Conservation (phyloP, 2,888 invertebrate species). For the Spisula solida region DNA sequence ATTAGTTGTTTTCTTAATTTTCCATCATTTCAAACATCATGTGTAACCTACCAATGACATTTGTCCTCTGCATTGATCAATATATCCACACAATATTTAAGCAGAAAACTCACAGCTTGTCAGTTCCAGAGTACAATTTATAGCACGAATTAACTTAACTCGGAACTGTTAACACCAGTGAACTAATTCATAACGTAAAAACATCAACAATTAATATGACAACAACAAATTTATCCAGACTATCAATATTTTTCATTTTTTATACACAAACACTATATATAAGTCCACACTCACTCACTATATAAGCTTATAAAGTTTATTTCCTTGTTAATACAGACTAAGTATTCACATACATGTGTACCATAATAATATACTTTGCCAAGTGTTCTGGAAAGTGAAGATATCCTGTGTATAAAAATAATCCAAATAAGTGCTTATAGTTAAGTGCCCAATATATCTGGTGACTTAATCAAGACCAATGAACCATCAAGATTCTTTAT, state of each 20-base stretch:
- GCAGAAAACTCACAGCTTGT: neutral
- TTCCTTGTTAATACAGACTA: neutral
- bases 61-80: neutral
- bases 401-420: neutral
- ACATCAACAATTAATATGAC: neutral
- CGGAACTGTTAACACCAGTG: too few species aligned
- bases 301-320: neutral
- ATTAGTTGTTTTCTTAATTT: too few species aligned
- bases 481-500: neutral
- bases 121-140: neutral
- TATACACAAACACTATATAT: neutral
- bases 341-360: neutral
- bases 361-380: neutral
- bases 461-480: neutral
- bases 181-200: neutral
- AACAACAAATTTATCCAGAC: neutral
- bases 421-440: neutral
- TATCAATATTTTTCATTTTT: neutral
- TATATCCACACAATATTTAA: neutral
- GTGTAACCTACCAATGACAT: neutral
- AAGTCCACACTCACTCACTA: too few species aligned
- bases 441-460: slow-evolving; percentile 7
- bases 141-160: neutral
- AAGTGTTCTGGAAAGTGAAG: neutral
- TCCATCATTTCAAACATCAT: neutral